Conservation (phyloP, 2,888 invertebrate species). For the Ophion slaviceki region DNA sequence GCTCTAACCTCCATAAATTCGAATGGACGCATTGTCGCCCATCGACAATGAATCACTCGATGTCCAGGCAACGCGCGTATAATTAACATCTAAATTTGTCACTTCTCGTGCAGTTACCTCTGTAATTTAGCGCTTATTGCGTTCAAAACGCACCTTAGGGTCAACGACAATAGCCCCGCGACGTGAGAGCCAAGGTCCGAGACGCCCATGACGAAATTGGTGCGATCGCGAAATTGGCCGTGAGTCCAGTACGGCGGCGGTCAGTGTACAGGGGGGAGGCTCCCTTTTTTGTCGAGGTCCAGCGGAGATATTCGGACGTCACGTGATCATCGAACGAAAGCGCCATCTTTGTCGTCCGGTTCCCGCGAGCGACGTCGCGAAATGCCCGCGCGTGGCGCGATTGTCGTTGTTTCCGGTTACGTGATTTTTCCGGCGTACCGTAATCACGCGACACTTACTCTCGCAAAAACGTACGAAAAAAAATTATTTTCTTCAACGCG, state of each 20-base stretch:
- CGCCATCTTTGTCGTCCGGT: neutral
- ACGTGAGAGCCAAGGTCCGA: slow-evolving; percentile 34
- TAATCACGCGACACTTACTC: too few species aligned
- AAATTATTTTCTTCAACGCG: too few species aligned
- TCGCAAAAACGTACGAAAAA: too few species aligned
- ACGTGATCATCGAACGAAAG: slow-evolving; percentile 9
- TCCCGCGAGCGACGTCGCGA: slow-evolving; percentile 6
- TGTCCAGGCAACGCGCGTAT: neutral
- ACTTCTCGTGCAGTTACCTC: neutral
- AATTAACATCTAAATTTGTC: neutral
- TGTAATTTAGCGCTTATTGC: neutral
- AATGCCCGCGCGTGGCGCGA: neutral
- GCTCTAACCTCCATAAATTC: neutral
- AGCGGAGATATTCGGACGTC: slow-evolving; percentile 20
- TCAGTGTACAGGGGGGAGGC: slow-evolving; percentile 57
- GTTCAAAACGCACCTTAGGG: slow-evolving; percentile 4
- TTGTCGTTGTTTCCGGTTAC: neutral
- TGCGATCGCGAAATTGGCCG: slow-evolving; percentile 73
- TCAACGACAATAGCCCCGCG: slow-evolving; percentile 56
- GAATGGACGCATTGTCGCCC: neutral
- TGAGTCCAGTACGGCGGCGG: slow-evolving; percentile 69
- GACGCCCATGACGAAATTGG: slow-evolving; percentile 71
- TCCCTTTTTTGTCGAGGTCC: slow-evolving; percentile 45
- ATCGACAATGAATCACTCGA: neutral
- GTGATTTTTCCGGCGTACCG: slow-evolving; percentile 2